Evolutionary conservation across 2,888 invertebrate genomes (phyloP).

Genomic region (Drosophila lutescens): DNA sequence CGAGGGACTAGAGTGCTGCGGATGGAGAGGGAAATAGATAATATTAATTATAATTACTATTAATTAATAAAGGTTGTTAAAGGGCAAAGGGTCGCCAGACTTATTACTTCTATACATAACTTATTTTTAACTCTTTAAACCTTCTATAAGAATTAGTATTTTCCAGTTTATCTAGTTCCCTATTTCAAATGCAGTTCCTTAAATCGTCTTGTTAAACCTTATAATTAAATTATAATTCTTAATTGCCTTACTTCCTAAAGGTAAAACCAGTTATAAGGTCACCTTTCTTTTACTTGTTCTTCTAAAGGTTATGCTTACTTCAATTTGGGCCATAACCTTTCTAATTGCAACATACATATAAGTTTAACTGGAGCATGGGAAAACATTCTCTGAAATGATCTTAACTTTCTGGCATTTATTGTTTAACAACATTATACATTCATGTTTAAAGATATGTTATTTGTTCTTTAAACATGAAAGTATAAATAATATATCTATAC

Average conservation of each 20-base stretch:
- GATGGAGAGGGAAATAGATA: conserved; percentile 3
- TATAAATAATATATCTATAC: too few species aligned
- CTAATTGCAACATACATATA: background rate
- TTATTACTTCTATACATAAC: too few species aligned
- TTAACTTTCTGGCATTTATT: background rate
- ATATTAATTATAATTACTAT: too few species aligned
- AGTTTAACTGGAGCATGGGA: conserved; percentile 6
- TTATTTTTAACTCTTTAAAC: background rate
- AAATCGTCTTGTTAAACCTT: background rate
- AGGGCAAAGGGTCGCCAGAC: too few species aligned
- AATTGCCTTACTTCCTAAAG: background rate
- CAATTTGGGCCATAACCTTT: background rate
- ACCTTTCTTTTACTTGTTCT: background rate
- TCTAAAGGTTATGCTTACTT: background rate
- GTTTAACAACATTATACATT: background rate
- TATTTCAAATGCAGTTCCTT: background rate
- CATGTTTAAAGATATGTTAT: too few species aligned
- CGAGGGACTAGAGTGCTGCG: conserved; percentile 84
- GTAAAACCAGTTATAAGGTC: background rate
- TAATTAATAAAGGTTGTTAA: too few species aligned
- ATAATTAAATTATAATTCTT: background rate
- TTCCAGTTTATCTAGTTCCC: too few species aligned
- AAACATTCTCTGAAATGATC: background rate
- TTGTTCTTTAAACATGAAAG: too few species aligned
- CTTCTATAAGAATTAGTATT: too few species aligned